Percentiles rank a stretch among this genome's conserved stretches.
Evolutionary conservation across 1,140 invertebrate species (phyloP).

Genomic region (Harpegnathos saltator): DNA sequence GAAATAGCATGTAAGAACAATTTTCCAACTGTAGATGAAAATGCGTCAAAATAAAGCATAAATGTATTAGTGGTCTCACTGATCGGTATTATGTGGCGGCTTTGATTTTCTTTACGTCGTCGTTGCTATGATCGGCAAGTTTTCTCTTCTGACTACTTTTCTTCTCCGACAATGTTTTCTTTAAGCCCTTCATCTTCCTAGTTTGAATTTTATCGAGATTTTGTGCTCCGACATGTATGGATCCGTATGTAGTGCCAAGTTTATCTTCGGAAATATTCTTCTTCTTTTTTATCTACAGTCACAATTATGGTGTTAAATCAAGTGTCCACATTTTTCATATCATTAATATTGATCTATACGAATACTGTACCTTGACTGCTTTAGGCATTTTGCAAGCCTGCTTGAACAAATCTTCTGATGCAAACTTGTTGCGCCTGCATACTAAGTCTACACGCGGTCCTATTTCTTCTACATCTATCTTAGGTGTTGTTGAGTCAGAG

Average conservation of each 20-base stretch:
- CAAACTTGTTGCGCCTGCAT: constrained; percentile 94
- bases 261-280: constrained; percentile 96
- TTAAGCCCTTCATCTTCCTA: constrained; percentile 97
- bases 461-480: constrained; percentile 97
- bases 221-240: too few species aligned
- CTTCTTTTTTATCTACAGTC: constrained; percentile 89
- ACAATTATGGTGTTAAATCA: constrained; percentile 18
- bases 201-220: constrained; percentile 95
- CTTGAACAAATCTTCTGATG: constrained; percentile 95
- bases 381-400: constrained; percentile 94
- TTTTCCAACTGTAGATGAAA: constrained; percentile 2
- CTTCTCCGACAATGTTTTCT: constrained; percentile 90
- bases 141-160: constrained; percentile 86
- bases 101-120: constrained; percentile 74
- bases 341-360: not conserved
- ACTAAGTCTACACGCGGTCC: constrained; percentile 97
- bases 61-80: constrained; percentile 40
- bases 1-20: constrained; percentile 61
- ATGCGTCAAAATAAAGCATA: constrained; percentile 16
- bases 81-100: too few species aligned
- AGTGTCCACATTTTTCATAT: not conserved
- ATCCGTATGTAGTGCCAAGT: constrained; percentile 96
- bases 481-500: constrained; percentile 92
- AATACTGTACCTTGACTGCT: constrained; percentile 90
- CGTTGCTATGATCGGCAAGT: constrained; percentile 83